Percentiles rank a stretch among this genome's conserved stretches.
Evolutionary conservation across 2,797 vertebrate genomes (phyloP).

Genomic region (Anomalospiza imberbis): DNA sequence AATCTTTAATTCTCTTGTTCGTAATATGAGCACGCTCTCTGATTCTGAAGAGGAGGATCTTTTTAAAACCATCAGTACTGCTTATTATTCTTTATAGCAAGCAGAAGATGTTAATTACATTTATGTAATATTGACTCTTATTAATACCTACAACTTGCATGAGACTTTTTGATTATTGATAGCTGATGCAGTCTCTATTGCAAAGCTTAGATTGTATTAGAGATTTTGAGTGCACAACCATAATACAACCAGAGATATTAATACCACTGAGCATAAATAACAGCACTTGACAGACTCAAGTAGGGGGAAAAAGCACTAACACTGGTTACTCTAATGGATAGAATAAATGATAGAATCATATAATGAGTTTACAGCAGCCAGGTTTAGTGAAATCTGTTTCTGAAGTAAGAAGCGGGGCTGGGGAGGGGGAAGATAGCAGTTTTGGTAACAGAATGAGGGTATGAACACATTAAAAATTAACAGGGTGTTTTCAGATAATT

Average conservation of each 20-base stretch:
- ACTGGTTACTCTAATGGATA: slow-evolving; percentile 48
- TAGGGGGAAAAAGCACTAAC: slow-evolving; percentile 32
- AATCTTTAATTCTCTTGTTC: slow-evolving; percentile 58
- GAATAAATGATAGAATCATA: slow-evolving; percentile 30
- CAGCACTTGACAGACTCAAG: slow-evolving; percentile 58
- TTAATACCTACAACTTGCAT: slow-evolving; percentile 53
- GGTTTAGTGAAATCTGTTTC: slow-evolving; percentile 49
- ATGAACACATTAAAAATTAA: slow-evolving; percentile 51
- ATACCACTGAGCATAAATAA: slow-evolving; percentile 58
- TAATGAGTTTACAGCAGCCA: slow-evolving; percentile 41
- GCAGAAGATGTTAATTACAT: neutral
- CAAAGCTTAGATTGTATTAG: slow-evolving; percentile 53
- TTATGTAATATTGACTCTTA: slow-evolving; percentile 37
- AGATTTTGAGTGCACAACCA: slow-evolving; percentile 48
- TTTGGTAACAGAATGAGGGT: slow-evolving; percentile 24
- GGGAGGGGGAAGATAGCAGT: neutral
- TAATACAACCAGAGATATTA: slow-evolving; percentile 51
- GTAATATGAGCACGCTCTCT: slow-evolving; percentile 12
- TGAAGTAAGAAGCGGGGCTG: neutral
- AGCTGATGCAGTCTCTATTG: slow-evolving; percentile 59
- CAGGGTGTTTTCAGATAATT: slow-evolving; percentile 45
- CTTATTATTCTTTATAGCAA: neutral
- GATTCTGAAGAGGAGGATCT: slow-evolving; percentile 15
- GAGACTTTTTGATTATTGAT: slow-evolving; percentile 57
- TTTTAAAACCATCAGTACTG: slow-evolving; percentile 15